Evolutionary conservation across 2,888 invertebrate genomes (phyloP).

Genomic region (Oithona nana): DNA sequence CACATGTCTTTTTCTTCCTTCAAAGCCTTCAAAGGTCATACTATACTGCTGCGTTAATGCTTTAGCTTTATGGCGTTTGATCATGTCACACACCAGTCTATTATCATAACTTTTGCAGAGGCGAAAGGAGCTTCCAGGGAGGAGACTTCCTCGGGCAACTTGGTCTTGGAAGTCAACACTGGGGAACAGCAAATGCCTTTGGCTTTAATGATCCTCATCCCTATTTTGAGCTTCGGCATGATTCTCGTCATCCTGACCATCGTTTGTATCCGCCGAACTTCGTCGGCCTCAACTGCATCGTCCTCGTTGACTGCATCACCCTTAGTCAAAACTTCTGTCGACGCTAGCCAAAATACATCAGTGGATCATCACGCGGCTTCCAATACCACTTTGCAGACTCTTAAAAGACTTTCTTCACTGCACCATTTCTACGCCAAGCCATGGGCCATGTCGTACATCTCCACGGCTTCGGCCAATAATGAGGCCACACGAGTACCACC

Average conservation of each 20-base stretch:
- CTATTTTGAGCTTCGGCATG: conserved; percentile 2
- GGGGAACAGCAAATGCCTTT: neutral
- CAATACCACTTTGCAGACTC: neutral
- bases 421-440: neutral
- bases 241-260: neutral
- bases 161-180: no score
- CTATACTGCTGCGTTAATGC: no score
- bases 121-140: no score
- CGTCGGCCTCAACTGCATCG: neutral
- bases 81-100: no score
- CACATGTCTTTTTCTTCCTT: no score
- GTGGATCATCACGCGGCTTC: neutral
- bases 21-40: no score
- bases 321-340: neutral
- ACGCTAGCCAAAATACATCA: neutral
- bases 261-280: neutral
- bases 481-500: neutral
- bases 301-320: neutral
- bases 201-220: neutral
- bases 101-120: no score
- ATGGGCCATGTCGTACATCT: neutral
- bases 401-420: neutral
- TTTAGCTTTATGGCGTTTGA: no score
- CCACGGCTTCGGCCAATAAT: neutral
- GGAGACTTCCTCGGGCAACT: no score